phyloP scores from a whole-genome alignment of 1,140 invertebrate species.

The Lethocerus indicus region DNA sequence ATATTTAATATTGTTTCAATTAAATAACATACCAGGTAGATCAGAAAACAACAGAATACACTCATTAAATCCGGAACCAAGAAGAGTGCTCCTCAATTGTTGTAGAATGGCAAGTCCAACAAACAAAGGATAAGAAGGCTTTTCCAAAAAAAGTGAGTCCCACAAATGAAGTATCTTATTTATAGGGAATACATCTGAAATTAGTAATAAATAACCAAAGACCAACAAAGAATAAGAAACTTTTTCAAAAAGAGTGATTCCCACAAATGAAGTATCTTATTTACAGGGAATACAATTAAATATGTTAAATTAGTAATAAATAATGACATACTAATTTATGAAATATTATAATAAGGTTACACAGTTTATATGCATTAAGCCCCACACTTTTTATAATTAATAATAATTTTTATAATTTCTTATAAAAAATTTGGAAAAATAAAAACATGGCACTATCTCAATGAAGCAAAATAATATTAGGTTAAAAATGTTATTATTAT shows the following conservation, averaged over 20 bases:
- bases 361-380: too few species aligned
- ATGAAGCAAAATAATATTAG: too few species aligned
- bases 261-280: constrained; percentile 97
- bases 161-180: constrained; percentile 97
- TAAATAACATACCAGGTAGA: constrained; percentile 46
- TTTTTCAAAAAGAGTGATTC: constrained; percentile 89
- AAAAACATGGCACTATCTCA: too few species aligned
- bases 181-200: constrained; percentile 86
- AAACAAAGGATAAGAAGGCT: constrained; percentile 85
- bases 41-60: constrained; percentile 95
- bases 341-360: too few species aligned
- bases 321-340: too few species aligned
- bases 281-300: constrained; percentile 93
- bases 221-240: constrained; percentile 87
- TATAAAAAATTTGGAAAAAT: too few species aligned
- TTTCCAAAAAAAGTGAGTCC: constrained; percentile 89
- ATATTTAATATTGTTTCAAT: neutral
- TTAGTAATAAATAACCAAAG: too few species aligned
- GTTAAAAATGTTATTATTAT: too few species aligned
- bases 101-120: constrained; percentile 86
- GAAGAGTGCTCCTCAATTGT: constrained; percentile 66
- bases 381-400: too few species aligned
- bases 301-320: too few species aligned
- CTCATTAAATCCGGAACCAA: constrained; percentile 89
- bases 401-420: too few species aligned